Evolutionary conservation across 2,113 vertebrate species (phyloP).

Genomic region (Cephalopholis sonnerati): DNA sequence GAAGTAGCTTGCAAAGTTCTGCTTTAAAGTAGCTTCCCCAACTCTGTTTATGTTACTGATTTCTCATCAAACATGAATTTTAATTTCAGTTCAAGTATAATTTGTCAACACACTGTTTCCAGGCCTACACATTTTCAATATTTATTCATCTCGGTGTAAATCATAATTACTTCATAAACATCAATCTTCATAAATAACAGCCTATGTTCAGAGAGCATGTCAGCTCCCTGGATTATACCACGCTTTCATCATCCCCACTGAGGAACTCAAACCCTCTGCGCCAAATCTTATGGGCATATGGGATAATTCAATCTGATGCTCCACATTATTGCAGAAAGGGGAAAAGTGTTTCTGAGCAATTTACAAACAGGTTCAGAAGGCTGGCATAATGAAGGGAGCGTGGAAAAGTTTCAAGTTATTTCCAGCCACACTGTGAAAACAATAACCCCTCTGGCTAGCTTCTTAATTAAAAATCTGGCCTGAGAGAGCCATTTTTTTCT

Average conservation of each 20-base stretch:
- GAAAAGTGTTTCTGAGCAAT: conserved; percentile 19
- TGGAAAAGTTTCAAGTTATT: conserved; percentile 68
- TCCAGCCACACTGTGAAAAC: conserved; percentile 51
- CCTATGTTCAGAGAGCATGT: conserved; percentile 8
- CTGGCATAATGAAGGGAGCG: conserved; percentile 43
- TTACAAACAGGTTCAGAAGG: conserved; percentile 35
- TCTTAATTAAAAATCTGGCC: conserved; percentile 74
- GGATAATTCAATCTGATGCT: conserved; percentile 37
- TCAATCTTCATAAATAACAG: conserved; percentile 9
- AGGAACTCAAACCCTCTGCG: conserved; percentile 1
- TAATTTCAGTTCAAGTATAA: background rate
- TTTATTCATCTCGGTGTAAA: conserved; percentile 27
- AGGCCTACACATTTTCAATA: background rate
- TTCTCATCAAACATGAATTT: background rate
- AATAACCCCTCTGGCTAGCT: conserved; percentile 61
- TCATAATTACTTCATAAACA: conserved; percentile 21
- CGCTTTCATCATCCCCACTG: conserved; percentile 15
- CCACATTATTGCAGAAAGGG: conserved; percentile 14
- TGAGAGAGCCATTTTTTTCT: conserved; percentile 36
- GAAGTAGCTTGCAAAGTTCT: too few relatives aligned
- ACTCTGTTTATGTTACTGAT: background rate
- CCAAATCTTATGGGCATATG: conserved; percentile 25
- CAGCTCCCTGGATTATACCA: conserved; percentile 11
- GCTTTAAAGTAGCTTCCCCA: too few relatives aligned
- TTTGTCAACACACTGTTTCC: background rate